Base-by-base conservation (phyloP, 2,888 invertebrate genomes). In the Ferrisia virgata region DNA sequence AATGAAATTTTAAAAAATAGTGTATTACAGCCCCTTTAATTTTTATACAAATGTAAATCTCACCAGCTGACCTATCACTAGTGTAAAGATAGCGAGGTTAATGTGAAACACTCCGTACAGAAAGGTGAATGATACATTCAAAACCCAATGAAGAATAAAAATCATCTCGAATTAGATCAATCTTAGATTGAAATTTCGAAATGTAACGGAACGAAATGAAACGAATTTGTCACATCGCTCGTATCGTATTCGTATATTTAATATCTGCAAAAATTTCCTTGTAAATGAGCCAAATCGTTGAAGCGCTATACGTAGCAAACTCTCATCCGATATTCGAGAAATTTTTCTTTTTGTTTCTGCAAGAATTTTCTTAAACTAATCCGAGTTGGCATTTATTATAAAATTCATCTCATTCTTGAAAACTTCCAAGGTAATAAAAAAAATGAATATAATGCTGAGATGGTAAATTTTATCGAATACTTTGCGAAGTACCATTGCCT, bases 401-500 rank as follows among this genome's bases (percentile, higher is more conserved):
- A 64, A 64, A 64, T 64, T 64, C 28, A 13, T 64, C 25, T 64
- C 22, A 13, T 28, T 28, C 28, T 64, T 64, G 58, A 1, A 28
- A 64, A 64, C 58, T 64, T 64, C 58, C 28, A 13, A 64, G 58
- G 58, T 64, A 64, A 64, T 64, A 64, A 64, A 64, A n/a, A n/a
- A 47, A 18, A 18, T 47, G 47, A 64, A 25, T 25, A 64, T 64
- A 28, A 28, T 28, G 58, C 58, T 64, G 58, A 64, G 58, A 64
- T 9, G 58, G 58, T 25, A 64, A 64, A 64, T 13, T 64, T 64
- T n/a, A 2, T 28, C 22, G 13, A 64, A 64, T 64, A 28, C 9
- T 64, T 64, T 4, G 58, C 28, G 28, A 64, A 64, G n/a, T n/a
- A n/a, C n/a, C n/a, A n/a, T n/a, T n/a, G n/a, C n/a, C 58, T 64